Percentiles rank a stretch among this genome's conserved stretches.
Conservation (phyloP, 2,797 vertebrate genomes). For the Eutrigla gurnardus region DNA sequence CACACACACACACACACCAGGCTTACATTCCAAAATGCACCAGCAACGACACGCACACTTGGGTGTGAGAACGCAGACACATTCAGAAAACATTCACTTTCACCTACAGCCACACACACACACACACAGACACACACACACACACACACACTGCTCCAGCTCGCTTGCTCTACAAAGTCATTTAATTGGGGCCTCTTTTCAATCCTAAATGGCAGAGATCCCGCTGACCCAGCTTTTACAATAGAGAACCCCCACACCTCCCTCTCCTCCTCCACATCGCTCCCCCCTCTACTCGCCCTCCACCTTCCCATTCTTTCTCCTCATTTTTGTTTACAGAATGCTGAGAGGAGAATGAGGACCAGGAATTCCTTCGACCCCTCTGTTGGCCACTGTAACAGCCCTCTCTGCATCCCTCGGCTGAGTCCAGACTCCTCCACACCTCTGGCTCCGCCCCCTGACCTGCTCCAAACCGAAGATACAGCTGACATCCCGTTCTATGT, state of each 20-base stretch:
- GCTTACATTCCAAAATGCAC: slow-evolving; percentile 49
- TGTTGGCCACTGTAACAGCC: slow-evolving; percentile 46
- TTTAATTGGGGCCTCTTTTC: slow-evolving; percentile 91
- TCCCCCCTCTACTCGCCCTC: slow-evolving; percentile 26
- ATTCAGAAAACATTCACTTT: slow-evolving; percentile 19
- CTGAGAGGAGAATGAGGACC: slow-evolving; percentile 38
- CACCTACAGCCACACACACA: slow-evolving; percentile 28
- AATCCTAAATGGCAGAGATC: slow-evolving; percentile 79
- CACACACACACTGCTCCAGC: slow-evolving; percentile 52
- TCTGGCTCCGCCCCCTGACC: slow-evolving; percentile 44
- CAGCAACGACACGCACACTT: slow-evolving; percentile 8
- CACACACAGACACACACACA: slow-evolving; percentile 39
- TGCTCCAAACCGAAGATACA: slow-evolving; percentile 21
- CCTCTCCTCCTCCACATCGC: slow-evolving; percentile 37
- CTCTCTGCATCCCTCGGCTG: slow-evolving; percentile 31
- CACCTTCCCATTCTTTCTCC: slow-evolving; percentile 47
- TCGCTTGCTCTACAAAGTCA: slow-evolving; percentile 85
- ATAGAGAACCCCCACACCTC: slow-evolving; percentile 57
- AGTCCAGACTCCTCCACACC: slow-evolving; percentile 59
- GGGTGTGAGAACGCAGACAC: not conserved
- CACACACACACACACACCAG: slow-evolving; percentile 31
- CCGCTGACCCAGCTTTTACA: slow-evolving; percentile 78
- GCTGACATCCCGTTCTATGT: slow-evolving; percentile 41
- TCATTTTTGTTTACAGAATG: slow-evolving; percentile 75
- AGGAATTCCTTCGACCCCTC: slow-evolving; percentile 31